Evolutionary conservation across 2,888 invertebrate genomes (phyloP), one percentile per base, ranked within the genome.

Genomic region (Agapostemon virescens): DNA sequence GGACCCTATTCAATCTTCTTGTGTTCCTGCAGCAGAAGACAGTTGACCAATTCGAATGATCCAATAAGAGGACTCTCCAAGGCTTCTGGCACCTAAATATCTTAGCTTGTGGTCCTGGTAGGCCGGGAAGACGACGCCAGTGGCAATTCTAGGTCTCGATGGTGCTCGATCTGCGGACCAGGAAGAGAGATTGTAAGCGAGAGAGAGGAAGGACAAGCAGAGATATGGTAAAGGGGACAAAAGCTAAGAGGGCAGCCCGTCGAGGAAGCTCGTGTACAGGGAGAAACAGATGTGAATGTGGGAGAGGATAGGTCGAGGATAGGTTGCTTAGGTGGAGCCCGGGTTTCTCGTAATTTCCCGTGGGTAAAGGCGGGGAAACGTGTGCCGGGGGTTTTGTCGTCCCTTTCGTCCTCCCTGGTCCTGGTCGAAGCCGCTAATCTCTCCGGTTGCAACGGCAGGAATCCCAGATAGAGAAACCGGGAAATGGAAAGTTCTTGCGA

Each of bases 321-420:
- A 81, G 82, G 79, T 79, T 82, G 67, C 83, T 77, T 66, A 67
- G 87, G 78, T 79, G 70, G 79, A n/a, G 49, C n/a, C 79, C 68
- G 79, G 83, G 85, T 81, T 87, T 81, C 86, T 79, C 83, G 88
- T 89, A 89, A 89, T 89, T 89, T 89, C 89, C 89, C 89, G 89
- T 85, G 89, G 89, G 89, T 85, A 85, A 88, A 86, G 85, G 82
- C 77, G 38, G 81, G 80, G 85, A 67, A 86, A 89, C 88, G 87
- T 85, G 88, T 85, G 88, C 85, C 58, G 64, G 77, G 64, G 77
- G 45, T 77, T 71, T 76, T 84, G 72, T 84, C 81, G 71, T 84
- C 79, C 80, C 74, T 69, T 69, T 74, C 61, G 79, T 79, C 69
- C 75, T 75, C 49, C 74, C 58, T 69, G 68, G 61, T 61, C 33